Percentiles rank a stretch among this genome's conserved stretches.
phyloP scores from a whole-genome alignment of 1,140 invertebrate species.

The Melipona quadrifasciata region DNA sequence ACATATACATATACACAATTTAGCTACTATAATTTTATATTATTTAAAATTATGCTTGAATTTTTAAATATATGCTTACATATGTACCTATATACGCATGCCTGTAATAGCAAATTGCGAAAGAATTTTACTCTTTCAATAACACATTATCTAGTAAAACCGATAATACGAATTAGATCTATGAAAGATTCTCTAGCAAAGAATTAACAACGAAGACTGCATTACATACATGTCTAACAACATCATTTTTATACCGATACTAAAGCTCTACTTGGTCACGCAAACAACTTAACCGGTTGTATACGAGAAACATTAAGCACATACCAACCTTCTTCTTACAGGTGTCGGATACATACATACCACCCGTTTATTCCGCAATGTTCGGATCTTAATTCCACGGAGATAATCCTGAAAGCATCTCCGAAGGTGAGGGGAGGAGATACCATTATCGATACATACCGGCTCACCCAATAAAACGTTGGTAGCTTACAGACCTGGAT shows the following conservation, averaged over 20 bases:
- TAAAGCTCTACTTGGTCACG: not conserved
- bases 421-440: not conserved
- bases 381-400: conserved; percentile 22
- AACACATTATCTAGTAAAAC: not conserved
- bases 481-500: conserved; percentile 56
- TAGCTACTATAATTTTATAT: too few species aligned
- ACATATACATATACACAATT: too few species aligned
- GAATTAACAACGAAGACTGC: not conserved
- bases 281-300: not conserved
- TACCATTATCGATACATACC: conserved; percentile 42
- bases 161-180: not conserved
- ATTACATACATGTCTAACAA: not conserved
- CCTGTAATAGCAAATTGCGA: too few species aligned
- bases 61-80: too few species aligned
- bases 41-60: too few species aligned
- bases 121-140: too few species aligned
- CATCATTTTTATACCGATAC: not conserved
- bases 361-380: not conserved
- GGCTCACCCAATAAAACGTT: conserved; percentile 42
- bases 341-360: not conserved
- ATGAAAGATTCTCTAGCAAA: not conserved
- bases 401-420: conserved; percentile 44
- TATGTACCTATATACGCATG: too few species aligned
- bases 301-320: conserved; percentile 8
- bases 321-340: conserved; percentile 12